phyloP scores from a whole-genome alignment of 2,113 vertebrate species.

The Rattus rattus region DNA sequence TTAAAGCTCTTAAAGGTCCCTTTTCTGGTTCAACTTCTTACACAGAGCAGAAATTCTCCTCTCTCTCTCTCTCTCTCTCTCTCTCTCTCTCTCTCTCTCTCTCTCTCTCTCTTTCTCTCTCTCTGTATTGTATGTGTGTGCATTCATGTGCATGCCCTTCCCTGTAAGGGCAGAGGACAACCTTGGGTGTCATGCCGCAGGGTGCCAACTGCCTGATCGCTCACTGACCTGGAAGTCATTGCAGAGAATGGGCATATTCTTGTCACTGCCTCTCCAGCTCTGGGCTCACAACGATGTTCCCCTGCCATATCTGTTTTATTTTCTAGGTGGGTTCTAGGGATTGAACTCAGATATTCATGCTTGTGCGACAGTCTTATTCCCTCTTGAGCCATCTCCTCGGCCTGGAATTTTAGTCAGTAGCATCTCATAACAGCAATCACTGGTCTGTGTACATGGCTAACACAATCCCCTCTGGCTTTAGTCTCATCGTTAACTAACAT shows the following conservation, averaged over 20 bases:
- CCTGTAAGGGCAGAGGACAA: not conserved
- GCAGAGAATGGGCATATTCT: not conserved
- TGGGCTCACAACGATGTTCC: not conserved
- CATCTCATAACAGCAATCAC: not conserved
- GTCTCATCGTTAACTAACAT: not conserved
- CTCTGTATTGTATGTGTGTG: too few species aligned
- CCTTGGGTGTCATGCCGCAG: not conserved
- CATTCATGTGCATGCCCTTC: too few species aligned
- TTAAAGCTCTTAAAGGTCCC: not conserved
- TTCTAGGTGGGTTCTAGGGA: not conserved
- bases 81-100: not conserved
- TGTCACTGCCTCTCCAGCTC: not conserved
- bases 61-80: not conserved
- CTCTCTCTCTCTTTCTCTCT: too few species aligned
- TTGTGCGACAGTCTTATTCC: too few species aligned
- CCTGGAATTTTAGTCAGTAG: not conserved
- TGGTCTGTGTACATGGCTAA: not conserved
- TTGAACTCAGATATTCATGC: not conserved
- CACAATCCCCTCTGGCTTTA: not conserved
- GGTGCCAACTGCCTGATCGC: not conserved
- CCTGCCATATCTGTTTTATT: not conserved
- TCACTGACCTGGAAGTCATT: not conserved
- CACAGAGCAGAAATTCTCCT: not conserved
- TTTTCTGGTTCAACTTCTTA: not conserved
- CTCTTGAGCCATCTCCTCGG: not conserved